These are phyloP conservation scores for Trididemnum miniatum DNA, from an alignment of 23 tunicate genomes.

Conservation along the genomic window DNA sequence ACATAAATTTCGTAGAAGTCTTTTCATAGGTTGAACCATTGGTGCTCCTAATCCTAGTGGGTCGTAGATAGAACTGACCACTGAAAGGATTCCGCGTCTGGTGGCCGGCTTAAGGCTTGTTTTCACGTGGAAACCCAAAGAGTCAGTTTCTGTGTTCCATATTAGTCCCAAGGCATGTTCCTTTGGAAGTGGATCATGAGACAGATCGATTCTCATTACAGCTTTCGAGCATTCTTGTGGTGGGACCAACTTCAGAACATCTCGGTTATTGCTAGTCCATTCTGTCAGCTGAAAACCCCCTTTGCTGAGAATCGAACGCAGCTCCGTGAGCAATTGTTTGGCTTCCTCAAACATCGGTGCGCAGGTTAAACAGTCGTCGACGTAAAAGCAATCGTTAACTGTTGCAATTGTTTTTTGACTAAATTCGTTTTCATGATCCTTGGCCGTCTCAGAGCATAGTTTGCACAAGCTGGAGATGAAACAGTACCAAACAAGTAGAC, in stretches of 20 bases:
- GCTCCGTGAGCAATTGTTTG: constrained; percentile 17
- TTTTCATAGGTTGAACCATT: constrained; percentile 41
- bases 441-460: constrained; percentile 13
- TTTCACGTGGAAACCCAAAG: constrained; percentile 24
- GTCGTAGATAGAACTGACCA: constrained; percentile 37
- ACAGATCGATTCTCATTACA: background rate
- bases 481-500: constrained; percentile 22
- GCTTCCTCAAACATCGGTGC: constrained; percentile 10
- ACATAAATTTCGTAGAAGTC: constrained; percentile 26
- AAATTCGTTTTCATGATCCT: background rate
- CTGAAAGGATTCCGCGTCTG: constrained; percentile 17
- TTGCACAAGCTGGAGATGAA: too few relatives aligned
- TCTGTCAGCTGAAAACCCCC: constrained; percentile 46
- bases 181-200: constrained; percentile 5
- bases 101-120: background rate
- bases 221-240: constrained; percentile 33
- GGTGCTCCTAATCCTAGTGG: constrained; percentile 47
- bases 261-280: constrained; percentile 43
- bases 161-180: constrained; percentile 46
- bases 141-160: constrained; percentile 54
- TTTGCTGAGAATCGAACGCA: background rate
- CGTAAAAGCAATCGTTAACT: constrained; percentile 41
- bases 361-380: too few relatives aligned
- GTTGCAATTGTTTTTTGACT: background rate
- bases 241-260: constrained; percentile 27